Evolutionary conservation across 2,113 vertebrate species (phyloP).

Genomic region (Cyanoramphus novaezelandiae): DNA sequence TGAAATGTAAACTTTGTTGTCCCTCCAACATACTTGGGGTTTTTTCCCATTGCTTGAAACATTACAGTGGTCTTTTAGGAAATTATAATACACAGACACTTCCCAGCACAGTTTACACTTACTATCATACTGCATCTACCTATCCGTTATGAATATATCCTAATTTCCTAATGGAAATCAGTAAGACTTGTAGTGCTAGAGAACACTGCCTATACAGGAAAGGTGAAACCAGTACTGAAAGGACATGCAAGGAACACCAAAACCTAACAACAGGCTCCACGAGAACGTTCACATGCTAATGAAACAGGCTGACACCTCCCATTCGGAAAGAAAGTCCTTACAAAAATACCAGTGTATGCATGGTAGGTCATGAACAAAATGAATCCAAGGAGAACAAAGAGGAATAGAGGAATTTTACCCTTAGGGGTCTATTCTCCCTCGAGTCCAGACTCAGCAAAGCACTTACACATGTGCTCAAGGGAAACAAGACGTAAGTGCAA

Average conservation of each 20-base stretch:
- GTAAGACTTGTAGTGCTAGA: constrained; percentile 61
- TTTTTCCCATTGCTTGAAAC: constrained; percentile 45
- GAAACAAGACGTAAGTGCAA: not conserved
- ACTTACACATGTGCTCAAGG: not conserved
- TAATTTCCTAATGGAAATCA: constrained; percentile 63
- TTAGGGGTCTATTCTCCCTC: not conserved
- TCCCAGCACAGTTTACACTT: constrained; percentile 67
- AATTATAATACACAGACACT: constrained; percentile 57
- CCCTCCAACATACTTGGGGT: constrained; percentile 51
- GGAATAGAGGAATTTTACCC: not conserved
- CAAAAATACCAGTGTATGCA: constrained; percentile 35
- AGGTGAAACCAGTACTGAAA: constrained; percentile 53
- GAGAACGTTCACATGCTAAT: constrained; percentile 58
- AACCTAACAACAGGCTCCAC: constrained; percentile 47
- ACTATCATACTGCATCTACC: constrained; percentile 35
- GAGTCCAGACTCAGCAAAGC: not conserved
- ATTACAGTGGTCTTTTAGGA: constrained; percentile 64
- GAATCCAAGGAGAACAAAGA: constrained; percentile 9
- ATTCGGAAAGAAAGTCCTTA: not conserved
- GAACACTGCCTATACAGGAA: constrained; percentile 48
- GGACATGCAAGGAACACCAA: constrained; percentile 66
- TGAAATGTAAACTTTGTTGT: constrained; percentile 84
- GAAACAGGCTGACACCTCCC: constrained; percentile 26
- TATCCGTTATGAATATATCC: constrained; percentile 39
- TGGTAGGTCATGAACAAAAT: constrained; percentile 7